A percentile compares a stretch with the other conserved stretches of the same genome.
These are phyloP conservation scores for Agraylea sexmaculata DNA, from an alignment of 1,140 invertebrate species.

Conservation along the genomic window DNA sequence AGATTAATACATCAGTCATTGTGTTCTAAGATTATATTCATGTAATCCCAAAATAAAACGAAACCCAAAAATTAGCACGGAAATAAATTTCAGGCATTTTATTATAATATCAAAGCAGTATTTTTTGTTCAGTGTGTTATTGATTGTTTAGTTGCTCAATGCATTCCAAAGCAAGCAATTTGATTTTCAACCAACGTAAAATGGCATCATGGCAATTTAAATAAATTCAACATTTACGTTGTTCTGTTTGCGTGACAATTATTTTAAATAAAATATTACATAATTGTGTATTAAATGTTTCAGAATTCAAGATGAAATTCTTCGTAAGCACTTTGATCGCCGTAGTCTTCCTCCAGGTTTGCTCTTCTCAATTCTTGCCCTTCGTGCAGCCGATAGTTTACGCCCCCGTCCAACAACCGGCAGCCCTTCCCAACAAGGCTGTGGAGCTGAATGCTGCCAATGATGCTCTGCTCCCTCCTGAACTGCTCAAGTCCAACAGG, in stretches of 20 bases:
- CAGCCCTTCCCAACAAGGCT: conserved; percentile 29
- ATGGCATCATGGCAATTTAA: neutral
- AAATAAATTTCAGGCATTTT: too few species aligned
- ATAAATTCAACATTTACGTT: neutral
- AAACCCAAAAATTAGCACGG: too few species aligned
- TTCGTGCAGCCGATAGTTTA: conserved; percentile 17
- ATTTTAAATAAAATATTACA: neutral
- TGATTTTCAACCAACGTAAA: too few species aligned
- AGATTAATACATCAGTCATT: too few species aligned
- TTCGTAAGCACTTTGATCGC: conserved; percentile 7
- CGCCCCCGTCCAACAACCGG: conserved; percentile 7
- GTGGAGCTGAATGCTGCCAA: conserved; percentile 35
- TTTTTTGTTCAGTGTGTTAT: too few species aligned
- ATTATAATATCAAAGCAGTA: too few species aligned
- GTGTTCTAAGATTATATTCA: too few species aligned
- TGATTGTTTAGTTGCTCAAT: too few species aligned
- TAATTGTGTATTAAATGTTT: neutral
- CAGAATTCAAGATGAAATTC: conserved; percentile 13
- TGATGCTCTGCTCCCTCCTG: conserved; percentile 33
- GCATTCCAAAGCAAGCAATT: too few species aligned
- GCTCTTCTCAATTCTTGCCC: conserved; percentile 11
- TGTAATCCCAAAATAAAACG: too few species aligned
- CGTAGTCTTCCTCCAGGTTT: conserved; percentile 6
- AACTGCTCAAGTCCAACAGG: conserved; percentile 49
- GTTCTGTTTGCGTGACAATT: neutral